Base-by-base conservation (phyloP, 2,888 invertebrate species). In the Drosophila histrio region DNA sequence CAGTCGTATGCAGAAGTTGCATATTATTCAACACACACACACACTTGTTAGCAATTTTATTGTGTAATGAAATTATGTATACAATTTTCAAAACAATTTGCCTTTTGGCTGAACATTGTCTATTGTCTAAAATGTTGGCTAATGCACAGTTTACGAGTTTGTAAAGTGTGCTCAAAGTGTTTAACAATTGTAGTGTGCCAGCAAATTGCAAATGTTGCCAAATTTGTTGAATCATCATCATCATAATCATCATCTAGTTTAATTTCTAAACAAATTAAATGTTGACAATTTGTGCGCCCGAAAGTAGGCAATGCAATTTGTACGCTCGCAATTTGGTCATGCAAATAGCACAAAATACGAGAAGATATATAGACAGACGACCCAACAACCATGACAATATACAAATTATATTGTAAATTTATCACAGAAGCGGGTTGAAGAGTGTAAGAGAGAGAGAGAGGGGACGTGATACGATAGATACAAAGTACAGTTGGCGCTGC, bases 211-310 rank as follows among this genome's bases (percentile, higher is more conserved):
- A 54, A 43, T 54, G 44, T 28, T 52, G 61, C 54, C 64, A 69
- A 69, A 81, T 81, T 81, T 77, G 82, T 61, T 54, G 59, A 64
- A 68, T 66, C 70, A n/a, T n/a, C n/a, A n/a, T n/a, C n/a, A n/a
- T n/a, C n/a, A n/a, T n/a, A n/a, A n/a, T n/a, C n/a, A n/a, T n/a
- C n/a, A 77, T 72, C 72, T 68, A 82, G 79, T 79, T 73, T 68
- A 76, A 83, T 86, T 87, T 66, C 50, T 38, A 74, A 81, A 78
- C 81, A 85, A 78, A 87, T 85, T 74, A 80, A 41, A 58, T 65
- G 82, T 70, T 54, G 65, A 44, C 67, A 70, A 65, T 72, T 62
- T 63, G 54, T 52, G 41, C 43, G 66, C 62, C 57, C 39, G 28
- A 67, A 77, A 79, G 62, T 75, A 60, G 71, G 65, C 71, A 72